Conservation (phyloP, 2,113 vertebrate species). For the Carollia perspicillata region DNA sequence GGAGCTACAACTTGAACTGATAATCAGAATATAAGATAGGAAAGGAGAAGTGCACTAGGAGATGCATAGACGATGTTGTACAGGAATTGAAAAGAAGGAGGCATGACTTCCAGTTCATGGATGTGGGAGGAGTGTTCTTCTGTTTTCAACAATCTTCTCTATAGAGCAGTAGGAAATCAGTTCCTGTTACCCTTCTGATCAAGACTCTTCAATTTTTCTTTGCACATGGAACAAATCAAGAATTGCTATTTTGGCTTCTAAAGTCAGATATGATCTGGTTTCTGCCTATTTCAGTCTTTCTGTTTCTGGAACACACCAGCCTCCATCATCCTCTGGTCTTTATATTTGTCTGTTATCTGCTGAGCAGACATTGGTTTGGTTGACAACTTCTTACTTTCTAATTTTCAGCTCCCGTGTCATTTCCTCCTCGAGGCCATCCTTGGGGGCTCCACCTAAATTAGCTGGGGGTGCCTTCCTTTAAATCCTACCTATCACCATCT, state of each 20-base stretch:
- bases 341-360: not conserved
- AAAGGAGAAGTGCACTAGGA: not conserved
- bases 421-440: not conserved
- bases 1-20: not conserved
- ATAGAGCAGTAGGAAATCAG: not conserved
- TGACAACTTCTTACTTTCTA: not conserved
- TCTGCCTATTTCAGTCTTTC: not conserved
- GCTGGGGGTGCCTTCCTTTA: not conserved
- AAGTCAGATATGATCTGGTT: not conserved
- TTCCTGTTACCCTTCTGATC: not conserved
- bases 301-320: not conserved
- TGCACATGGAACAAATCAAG: not conserved
- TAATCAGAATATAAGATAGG: constrained; percentile 16
- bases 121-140: not conserved
- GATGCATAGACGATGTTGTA: not conserved
- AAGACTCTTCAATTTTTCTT: not conserved
- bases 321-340: not conserved
- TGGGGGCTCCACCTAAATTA: not conserved
- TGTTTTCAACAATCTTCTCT: not conserved
- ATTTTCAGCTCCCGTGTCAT: not conserved
- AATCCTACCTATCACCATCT: not conserved
- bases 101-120: not conserved
- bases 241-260: not conserved
- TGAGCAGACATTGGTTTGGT: not conserved
- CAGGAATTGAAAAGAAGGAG: not conserved